Base-by-base conservation (phyloP, 2,113 vertebrate species). In the Genyomyrus donnyi region DNA sequence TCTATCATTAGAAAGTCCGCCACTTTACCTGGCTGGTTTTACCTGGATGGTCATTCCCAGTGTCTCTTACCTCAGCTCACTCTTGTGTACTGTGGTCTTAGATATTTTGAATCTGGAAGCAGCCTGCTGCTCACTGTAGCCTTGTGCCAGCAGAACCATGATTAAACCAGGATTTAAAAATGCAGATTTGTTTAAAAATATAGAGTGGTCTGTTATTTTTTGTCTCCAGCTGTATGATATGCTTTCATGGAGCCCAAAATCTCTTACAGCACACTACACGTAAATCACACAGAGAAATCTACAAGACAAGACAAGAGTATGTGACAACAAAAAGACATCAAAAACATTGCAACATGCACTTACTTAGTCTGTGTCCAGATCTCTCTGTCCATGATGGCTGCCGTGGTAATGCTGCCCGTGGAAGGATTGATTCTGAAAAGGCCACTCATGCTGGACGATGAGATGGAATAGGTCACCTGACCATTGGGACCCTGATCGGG, bases 341-440 rank as follows among this genome's bases (percentile, higher is more conserved):
- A 13, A 46, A 70, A 31, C 52, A 88, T 21, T 45, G 45, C 27
- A 11, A 35, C 35, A 53, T 91, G 58, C 87, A 92, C 97, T 97
- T 93, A 99, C 98, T 97, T 97, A 2, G 98, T 97, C 93, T 98
- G 96, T 5, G 97, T 97, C 97, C 98, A 99, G 94, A 99, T 99
- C 93, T 99, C 98, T 21, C 98, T 95, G 96, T 99, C 98, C 97
- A 99, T 97, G 91, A 99, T 99, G 92, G 98, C 98, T 0, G 97
- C 96, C 0, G 98, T 99, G 21, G 97, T 98, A 93, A 99, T 96
- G 39, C 97, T 95, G 90, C 98, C 98, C 0, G 96, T 97, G 92
- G 97, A 93, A 21, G 98, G 95, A 89, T 99, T 96, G 0, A 99
- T 97, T 70, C 96, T 98, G 93, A 98, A 99, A 48, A 99, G 93